Evolutionary conservation across 2,888 invertebrate genomes (phyloP), one percentile per base, ranked within the genome.

Genomic region (Camptogramma bilineatum): DNA sequence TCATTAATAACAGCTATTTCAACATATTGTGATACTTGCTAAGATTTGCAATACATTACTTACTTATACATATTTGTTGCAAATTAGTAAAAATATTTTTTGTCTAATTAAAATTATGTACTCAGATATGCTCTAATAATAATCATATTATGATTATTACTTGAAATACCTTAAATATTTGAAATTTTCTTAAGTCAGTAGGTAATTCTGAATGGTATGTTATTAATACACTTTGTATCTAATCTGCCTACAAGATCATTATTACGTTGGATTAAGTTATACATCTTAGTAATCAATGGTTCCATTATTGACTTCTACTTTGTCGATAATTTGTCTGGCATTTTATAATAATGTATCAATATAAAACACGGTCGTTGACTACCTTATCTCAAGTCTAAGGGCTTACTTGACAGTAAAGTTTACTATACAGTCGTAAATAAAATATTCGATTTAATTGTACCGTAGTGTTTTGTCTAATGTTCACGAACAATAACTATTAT

Each of bases 221-320:
- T 42, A 44, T 4, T 16, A 46, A 16, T 31, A 46, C 16, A 59
- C 34, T 52, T 48, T 54, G 24, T 50, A 62, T 50, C 28, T 34
- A 47, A 62, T 50, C 28, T 34, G 53, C 16, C 39, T 39, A 24
- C 60, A 48, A 48, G 48, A 48, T 54, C 39, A 21, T 19, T 9
- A 61, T 62, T 51, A 55, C 51, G 51, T 55, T 55, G 19, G 34
- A 58, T 58, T 42, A 51, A 57, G 57, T 57, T 51, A 51, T 24
- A 24, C 50, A 44, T 44, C 44, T 24, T n/a, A 4, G 24, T 48
- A 48, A 61, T 61, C 48, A 61, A 48, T 53, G 18, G 42, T 54
- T 59, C 2, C 53, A 61, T 52, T 53, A 61, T 55, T 61, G 16
- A 39, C 55, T 31, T 52, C 19, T 17, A 56, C 55, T 51, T 54